Base-by-base conservation (phyloP, 2,113 vertebrate species). In the Archilochus colubris region DNA sequence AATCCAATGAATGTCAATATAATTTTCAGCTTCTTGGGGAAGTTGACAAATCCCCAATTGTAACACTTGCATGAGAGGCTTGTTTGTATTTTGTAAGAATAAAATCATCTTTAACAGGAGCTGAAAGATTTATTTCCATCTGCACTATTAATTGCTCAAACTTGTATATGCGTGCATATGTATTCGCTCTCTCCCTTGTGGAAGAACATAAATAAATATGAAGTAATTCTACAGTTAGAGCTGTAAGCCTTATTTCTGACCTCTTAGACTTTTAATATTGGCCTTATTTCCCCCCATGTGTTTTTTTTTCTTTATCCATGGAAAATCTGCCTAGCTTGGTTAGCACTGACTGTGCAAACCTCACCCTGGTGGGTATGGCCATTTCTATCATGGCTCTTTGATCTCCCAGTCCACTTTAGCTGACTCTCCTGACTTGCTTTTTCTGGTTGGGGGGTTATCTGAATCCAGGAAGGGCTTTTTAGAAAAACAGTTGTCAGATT, bases 71-170 rank as follows among this genome's bases (percentile, higher is more conserved):
- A 67, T 74, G 55, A 69, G 8, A 62, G 59, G 10, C 55, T 73
- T 69, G 17, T 64, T 93, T 82, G 50, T 89, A 4, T 88, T 85
- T 87, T 91, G 23, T 70, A 59, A 83, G 88, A 88, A 21, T 58
- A 89, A 80, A n/a, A 79, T 19, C 51, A 53, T 74, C 55, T 43
- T 70, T 94, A 38, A 40, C 55, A 63, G 55, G 72, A 83, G 12
- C 38, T 74, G 79, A 51, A 51, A 89, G 55, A 85, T 82, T 54
- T 88, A 62, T 88, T 91, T 82, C 54, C 58, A 64, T 70, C 76
- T 86, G 30, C 17, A 9, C n/a, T 93, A 40, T 82, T 82, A 86
- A 88, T 73, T 93, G 63, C 68, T 88, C 36, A 24, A 24, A 82
- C 28, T 77, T 83, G 13, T 75, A 10, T 81, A 43, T 24, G 5